A percentile compares a stretch with the other conserved stretches of the same genome.
phyloP scores from a whole-genome alignment of 2,797 vertebrate genomes.

The Leontocebus nigricollis region DNA sequence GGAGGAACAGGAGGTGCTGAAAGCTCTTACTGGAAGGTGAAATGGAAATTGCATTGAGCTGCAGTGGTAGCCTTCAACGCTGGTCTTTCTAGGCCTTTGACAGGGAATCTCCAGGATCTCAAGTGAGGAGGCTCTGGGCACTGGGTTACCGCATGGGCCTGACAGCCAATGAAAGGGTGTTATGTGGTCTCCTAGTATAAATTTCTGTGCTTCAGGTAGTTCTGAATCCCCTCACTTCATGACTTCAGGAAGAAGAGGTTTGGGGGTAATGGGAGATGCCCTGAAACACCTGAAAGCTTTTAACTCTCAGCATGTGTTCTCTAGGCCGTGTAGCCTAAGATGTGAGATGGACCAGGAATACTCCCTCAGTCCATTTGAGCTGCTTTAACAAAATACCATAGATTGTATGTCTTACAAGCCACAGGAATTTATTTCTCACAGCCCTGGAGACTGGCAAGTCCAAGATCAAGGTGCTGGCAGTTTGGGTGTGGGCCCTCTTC shows the following conservation, averaged over 20 bases:
- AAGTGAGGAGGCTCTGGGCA: neutral
- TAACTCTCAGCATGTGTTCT: neutral
- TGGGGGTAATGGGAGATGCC: neutral
- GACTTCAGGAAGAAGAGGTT: neutral
- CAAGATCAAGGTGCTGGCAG: neutral
- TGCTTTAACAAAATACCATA: neutral
- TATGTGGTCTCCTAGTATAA: neutral
- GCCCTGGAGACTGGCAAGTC: neutral
- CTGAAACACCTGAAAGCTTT: neutral
- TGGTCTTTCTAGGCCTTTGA: neutral
- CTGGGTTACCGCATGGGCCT: neutral
- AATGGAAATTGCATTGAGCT: neutral
- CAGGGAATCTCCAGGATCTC: neutral
- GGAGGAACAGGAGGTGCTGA: neutral
- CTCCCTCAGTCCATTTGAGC: neutral
- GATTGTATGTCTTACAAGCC: neutral
- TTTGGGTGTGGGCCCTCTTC: neutral
- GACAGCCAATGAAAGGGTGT: neutral
- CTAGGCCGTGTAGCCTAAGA: neutral
- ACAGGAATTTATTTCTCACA: neutral
- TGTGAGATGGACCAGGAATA: neutral
- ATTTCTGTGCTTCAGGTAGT: neutral
- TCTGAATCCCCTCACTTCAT: neutral
- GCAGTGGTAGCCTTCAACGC: too few relatives aligned
- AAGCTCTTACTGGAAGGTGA: neutral